Conservation (phyloP, 53 echinoderm and acorn worm genomes). For the Mesocentrotus franciscanus region DNA sequence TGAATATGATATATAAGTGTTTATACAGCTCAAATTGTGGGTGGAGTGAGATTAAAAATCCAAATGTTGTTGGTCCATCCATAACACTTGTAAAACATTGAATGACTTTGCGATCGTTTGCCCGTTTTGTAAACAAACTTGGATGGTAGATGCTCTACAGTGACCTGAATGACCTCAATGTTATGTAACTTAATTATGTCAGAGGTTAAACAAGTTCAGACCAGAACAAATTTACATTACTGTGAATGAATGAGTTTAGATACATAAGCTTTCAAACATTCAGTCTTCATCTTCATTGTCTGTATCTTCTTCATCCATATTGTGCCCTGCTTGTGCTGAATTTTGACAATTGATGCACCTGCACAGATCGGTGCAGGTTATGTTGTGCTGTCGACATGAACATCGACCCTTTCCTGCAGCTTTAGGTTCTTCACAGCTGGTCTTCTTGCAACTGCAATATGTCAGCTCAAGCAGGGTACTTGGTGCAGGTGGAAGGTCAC, state of each 20-base stretch:
- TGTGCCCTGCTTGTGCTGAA: constrained; percentile 8
- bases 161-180: not conserved
- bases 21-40: not conserved
- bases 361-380: constrained; percentile 44
- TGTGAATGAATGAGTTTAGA: not conserved
- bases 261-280: not conserved
- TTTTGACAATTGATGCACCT: constrained; percentile 46
- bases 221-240: not conserved
- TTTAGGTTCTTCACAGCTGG: constrained; percentile 47
- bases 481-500: constrained; percentile 69
- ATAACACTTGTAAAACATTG: too few relatives aligned
- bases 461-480: constrained; percentile 61
- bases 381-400: constrained; percentile 46
- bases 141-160: not conserved
- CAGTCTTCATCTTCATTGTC: constrained; percentile 40
- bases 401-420: constrained; percentile 36
- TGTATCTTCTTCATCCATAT: constrained; percentile 1
- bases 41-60: too few relatives aligned
- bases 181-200: not conserved
- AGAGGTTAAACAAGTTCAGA: not conserved
- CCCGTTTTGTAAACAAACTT: not conserved
- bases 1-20: not conserved
- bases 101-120: not conserved
- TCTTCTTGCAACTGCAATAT: constrained; percentile 66
- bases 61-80: not conserved